Evolutionary conservation across 2,797 vertebrate species (phyloP), one percentile per base, ranked within the genome.

Genomic region (Catamblyrhynchus diadema): DNA sequence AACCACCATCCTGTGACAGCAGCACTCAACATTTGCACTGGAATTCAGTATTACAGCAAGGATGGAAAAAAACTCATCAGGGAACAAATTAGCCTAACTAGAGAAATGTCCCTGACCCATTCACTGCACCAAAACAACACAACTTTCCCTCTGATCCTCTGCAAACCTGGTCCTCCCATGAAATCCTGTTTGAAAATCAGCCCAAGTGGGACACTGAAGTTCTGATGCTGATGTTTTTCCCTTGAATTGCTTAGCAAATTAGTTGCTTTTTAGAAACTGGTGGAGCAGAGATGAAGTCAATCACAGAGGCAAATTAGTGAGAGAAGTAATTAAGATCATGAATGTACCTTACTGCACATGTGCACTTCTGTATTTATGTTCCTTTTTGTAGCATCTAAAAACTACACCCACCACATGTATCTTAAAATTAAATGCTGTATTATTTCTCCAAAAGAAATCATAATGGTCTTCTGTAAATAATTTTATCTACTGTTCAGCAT

Each of bases 401-500:
- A 78, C 89, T 83, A 87, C 48, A 64, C 54, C 67, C 45, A 9
- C 53, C 74, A 83, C 24, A 65, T 37, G 28, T 62, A 86, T 69
- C 75, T 92, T 85, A 78, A 89, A 96, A 91, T 82, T 91, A 91
- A 90, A 89, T 67, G 47, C 59, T 81, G 28, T 39, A 62, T 67
- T 81, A 87, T 88, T 94, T 89, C 79, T 92, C 81, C 27, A 92
- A 42, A 89, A 92, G 64, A 93, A 92, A 89, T 50, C 61, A 72
- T 85, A 92, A 92, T 50, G 45, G 64, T 47, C 57, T 89, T 95
- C 77, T 74, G 79, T 85, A 95, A 96, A 95, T 95, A 90, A 85
- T 84, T 94, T 82, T 92, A 93, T 95, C 96, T 75, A 84, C 94
- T 92, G 73, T 91, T 95, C 65, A 88, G 66, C 44, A 88, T 82